Evolutionary conservation across 2,113 vertebrate species (phyloP), one percentile per base, ranked within the genome.

Genomic region (Pedionomus torquatus): DNA sequence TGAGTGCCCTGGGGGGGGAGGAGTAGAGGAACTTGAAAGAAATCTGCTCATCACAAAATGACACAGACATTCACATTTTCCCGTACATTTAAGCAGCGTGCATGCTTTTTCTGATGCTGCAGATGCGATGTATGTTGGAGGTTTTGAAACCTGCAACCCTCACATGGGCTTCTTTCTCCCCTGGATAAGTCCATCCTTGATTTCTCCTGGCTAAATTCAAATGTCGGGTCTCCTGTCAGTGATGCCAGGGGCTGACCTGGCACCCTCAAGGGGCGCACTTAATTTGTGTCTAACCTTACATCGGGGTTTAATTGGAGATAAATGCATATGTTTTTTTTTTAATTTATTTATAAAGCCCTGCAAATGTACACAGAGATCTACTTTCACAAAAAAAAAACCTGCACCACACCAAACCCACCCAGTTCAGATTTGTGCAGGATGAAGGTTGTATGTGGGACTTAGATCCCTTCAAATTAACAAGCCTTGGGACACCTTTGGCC

Each of bases 251-350:
- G 21, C 61, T 93, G 57, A 68, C 7, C 81, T 94, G 97, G 96
- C 96, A 13, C 70, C 37, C 95, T 94, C 4, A 61, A 95, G 96
- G 95, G 78, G 83, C 88, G 81, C 31, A 6, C 76, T 95, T 89
- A 6, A 95, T 97, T 97, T 96, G 91, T 97, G 95, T 97, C 68
- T 93, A 95, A 83, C 97, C 97, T 97, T 97, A 89, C 89, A 90
- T 79, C 51, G 43, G 44, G 65, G 48, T 96, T 97, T 96, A 97
- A 96, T 96, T 97, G 96, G 93, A 85, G 85, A 94, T 95, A 97
- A 97, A 97, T 89, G 94, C 76, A 46, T 39, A 17, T 77, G 61
- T 46, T 90, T 95, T 95, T 90, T 95, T 95, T 95, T n/a, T n/a
- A n/a, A n/a, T n/a, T n/a, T 93, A 96, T 97, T 97, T 97, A 83